Evolutionary conservation across 2,113 vertebrate genomes (phyloP), one percentile per base, ranked within the genome.

Genomic region (Eulemur rufifrons): DNA sequence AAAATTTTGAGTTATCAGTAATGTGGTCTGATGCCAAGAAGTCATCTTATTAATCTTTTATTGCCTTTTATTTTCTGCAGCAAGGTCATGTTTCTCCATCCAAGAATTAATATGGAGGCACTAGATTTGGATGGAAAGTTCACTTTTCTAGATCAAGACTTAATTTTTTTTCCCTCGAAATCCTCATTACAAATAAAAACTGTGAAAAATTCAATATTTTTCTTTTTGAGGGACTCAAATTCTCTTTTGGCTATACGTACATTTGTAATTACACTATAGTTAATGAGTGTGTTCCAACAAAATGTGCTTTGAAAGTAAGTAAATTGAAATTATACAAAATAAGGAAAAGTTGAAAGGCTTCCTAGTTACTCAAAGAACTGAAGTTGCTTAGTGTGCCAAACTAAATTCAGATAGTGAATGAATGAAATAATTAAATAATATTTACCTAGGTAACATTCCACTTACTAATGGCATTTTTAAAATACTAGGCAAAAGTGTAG

Each of bases 251-350:
- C 37, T 91, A 45, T 52, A 23, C 7, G n/a, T 87, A 25, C 52
- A 6, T 71, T 52, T 86, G 23, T 82, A 71, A 76, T 83, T 71
- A 74, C 10, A 54, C 12, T 73, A 15, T 23, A 37, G 76, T 73
- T 93, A 47, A 89, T 86, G n/a, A 90, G 23, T 52, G 82, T 87
- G 14, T 91, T 68, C 54, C 63, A 83, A 39, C 42, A 95, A 83
- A 94, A 74, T 84, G 11, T 86, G 25, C 63, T 92, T 83, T 80
- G 61, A 20, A 94, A 68, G 29, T 83, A 87, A 87, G 32, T 69
- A 25, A 91, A 80, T 50, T 95, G 42, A 45, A 95, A 81, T 91
- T 56, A 20, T 39, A 81, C 47, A 68, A 86, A 88, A 64, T 66
- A 77, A 73, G 42, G 64, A 88, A 95, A 74, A 8, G 25, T 78